Percentiles rank a stretch among this genome's conserved stretches.
Conservation (phyloP, 2,888 invertebrate genomes). For the Dynastes maya region DNA sequence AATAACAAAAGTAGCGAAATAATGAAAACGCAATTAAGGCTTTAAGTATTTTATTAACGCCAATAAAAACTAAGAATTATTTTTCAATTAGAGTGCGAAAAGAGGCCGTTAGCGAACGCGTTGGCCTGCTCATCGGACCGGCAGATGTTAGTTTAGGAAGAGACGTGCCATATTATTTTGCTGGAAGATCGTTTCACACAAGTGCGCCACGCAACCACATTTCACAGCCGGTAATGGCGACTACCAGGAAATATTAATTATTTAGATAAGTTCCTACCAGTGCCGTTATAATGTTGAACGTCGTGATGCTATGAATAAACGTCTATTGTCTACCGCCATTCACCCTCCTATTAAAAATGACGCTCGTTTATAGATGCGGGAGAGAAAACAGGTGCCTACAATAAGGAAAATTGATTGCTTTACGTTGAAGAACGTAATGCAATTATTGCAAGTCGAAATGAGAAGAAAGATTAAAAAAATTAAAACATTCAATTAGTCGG, state of each 20-base stretch:
- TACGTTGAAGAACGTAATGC: neutral
- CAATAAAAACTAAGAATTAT: slow-evolving; percentile 57
- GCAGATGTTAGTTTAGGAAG: slow-evolving; percentile 60
- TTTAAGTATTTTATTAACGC: slow-evolving; percentile 52
- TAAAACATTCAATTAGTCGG: neutral
- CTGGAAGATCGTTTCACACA: slow-evolving; percentile 58
- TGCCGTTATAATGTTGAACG: slow-evolving; percentile 27
- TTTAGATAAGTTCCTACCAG: slow-evolving; percentile 48
- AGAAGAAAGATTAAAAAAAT: neutral
- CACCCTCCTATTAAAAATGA: slow-evolving; percentile 25
- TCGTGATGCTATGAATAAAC: neutral
- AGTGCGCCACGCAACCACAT: slow-evolving; percentile 59
- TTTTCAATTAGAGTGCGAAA: slow-evolving; percentile 58
- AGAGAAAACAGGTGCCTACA: neutral
- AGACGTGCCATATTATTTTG: slow-evolving; percentile 60
- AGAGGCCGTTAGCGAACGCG: slow-evolving; percentile 49
- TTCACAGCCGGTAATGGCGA: slow-evolving; percentile 58
- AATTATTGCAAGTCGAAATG: neutral
- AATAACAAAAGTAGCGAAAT: slow-evolving; percentile 3
- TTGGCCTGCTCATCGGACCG: slow-evolving; percentile 51
- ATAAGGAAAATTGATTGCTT: slow-evolving; percentile 11
- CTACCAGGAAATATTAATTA: slow-evolving; percentile 57
- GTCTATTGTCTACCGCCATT: slow-evolving; percentile 19
- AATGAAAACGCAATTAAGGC: slow-evolving; percentile 51
- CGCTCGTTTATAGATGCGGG: slow-evolving; percentile 10